Evolutionary conservation across 2,113 vertebrate species (phyloP), one percentile per base, ranked within the genome.

Genomic region (Alces alces): DNA sequence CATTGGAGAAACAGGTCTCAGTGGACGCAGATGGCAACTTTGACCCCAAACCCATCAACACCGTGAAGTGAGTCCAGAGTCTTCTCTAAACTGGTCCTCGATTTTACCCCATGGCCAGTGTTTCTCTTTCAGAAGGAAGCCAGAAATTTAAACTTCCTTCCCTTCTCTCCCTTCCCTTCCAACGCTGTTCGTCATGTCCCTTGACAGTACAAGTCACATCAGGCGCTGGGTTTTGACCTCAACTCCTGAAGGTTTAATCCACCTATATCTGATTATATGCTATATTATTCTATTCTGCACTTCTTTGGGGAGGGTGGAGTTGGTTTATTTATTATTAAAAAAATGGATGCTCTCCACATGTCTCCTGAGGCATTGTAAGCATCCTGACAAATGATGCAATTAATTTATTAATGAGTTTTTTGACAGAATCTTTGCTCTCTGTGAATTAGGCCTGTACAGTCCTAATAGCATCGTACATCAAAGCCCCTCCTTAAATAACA

Each of bases 11-110:
- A 66, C 99, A 99, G 70, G 98, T 99, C 89, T 99, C 99, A 33
- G 98, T 99, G 89, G 99, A 99, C 89, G 98, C 99, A 64, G 99
- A 99, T 88, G 99, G 99, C 97, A 99, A 99, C 98, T 99, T 99
- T 98, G 99, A 99, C 98, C 99, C 99, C 93, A 99, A 99, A 98
- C 99, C 99, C 82, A 99, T 99, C 98, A 99, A 98, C 98, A 99
- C 99, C 86, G 97, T 99, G 97, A 99, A 99, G 99, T 99, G 97
- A 99, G 99, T 99, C 66, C 80, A 28, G 66, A 39, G 15, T 52
- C 52, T 0, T 76, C 86, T 80, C 88, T 89, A 15, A 89, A 14
- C 54, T 54, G n/a, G 30, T 90, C 45, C 85, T 36, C 0, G 4
- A 2, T 58, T 78, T 61, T 39, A 2, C 73, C 54, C 11, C 6